Conservation (phyloP, 2,113 vertebrate genomes). For the Chunga burmeisteri region DNA sequence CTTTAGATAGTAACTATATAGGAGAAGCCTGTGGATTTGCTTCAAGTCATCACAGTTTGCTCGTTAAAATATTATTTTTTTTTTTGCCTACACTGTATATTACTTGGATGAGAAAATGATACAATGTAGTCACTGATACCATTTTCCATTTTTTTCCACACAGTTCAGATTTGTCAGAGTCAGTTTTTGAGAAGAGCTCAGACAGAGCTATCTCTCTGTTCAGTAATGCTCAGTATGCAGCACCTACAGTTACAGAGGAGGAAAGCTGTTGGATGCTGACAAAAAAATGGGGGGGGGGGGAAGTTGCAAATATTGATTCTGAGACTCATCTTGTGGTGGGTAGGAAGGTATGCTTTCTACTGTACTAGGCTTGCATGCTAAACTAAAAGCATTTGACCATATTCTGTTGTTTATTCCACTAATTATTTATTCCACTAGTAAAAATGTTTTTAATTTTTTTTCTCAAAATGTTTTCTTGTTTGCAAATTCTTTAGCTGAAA, state of each 20-base stretch:
- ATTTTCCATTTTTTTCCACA: fast-evolving
- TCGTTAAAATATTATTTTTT: background rate
- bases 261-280: background rate
- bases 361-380: background rate
- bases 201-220: background rate
- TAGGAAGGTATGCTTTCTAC: background rate
- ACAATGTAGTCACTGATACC: background rate
- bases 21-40: background rate
- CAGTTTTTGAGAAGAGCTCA: background rate
- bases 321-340: fast-evolving
- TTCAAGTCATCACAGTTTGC: background rate
- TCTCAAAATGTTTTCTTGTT: background rate
- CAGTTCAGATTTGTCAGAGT: background rate
- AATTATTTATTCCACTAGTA: no score
- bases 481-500: background rate
- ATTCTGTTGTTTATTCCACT: background rate
- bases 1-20: background rate
- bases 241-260: background rate
- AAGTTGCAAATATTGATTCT: background rate
- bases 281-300: fast-evolving
- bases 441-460: background rate
- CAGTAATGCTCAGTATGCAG: background rate
- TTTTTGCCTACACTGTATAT: background rate
- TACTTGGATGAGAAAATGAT: background rate
- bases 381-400: background rate